These are phyloP conservation scores for Imbricaverruca yamaguchii DNA, from an alignment of 2,888 invertebrate species.

Conservation along the genomic window DNA sequence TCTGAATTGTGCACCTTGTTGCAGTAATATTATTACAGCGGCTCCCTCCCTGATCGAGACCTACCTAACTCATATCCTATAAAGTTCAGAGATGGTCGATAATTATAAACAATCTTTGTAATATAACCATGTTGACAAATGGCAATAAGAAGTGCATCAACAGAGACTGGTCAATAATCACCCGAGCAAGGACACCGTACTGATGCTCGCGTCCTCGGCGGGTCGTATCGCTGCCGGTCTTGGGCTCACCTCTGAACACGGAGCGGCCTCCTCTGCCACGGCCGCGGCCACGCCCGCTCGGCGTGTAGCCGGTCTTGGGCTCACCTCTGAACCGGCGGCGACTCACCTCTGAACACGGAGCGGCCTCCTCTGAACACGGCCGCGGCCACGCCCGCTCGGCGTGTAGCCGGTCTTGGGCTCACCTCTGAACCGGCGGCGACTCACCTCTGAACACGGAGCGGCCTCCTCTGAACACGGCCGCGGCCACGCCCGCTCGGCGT, in stretches of 20 bases:
- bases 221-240: too few relatives aligned
- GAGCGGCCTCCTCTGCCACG: neutral
- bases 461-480: neutral
- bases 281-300: neutral
- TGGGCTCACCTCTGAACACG: neutral
- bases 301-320: neutral
- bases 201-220: too few relatives aligned
- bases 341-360: constrained; percentile 8
- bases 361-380: neutral
- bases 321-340: too few relatives aligned
- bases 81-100: neutral
- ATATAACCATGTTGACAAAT: neutral
- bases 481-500: too few relatives aligned
- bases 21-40: too few relatives aligned
- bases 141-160: neutral
- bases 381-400: too few relatives aligned
- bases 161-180: too few relatives aligned
- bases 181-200: too few relatives aligned
- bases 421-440: neutral
- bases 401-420: too few relatives aligned
- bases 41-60: too few relatives aligned
- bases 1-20: too few relatives aligned
- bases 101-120: neutral
- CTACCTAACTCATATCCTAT: too few relatives aligned
- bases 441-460: neutral